Percentiles rank a stretch among this genome's conserved stretches.
phyloP scores from a whole-genome alignment of 2,888 invertebrate genomes.

The Ischnura elegans region DNA sequence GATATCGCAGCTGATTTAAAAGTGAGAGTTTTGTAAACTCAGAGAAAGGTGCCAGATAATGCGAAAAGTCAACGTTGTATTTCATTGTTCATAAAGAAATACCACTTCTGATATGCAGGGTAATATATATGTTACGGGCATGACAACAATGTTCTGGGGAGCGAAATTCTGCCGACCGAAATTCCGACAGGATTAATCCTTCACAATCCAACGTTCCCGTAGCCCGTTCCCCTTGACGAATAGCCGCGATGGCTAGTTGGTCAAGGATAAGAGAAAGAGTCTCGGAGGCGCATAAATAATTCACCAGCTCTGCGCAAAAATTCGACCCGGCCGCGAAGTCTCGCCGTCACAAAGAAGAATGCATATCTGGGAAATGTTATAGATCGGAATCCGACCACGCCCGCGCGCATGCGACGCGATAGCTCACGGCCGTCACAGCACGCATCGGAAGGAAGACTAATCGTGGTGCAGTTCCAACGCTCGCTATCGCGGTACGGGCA shows the following conservation, averaged over 20 bases:
- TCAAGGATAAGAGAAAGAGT: neutral
- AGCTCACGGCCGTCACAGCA: neutral
- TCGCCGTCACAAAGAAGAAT: neutral
- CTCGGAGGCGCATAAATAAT: conserved; percentile 2
- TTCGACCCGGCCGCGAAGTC: neutral
- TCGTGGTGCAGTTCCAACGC: neutral
- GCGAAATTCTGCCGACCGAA: neutral
- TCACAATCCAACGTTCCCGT: neutral
- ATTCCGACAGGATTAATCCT: conserved; percentile 21
- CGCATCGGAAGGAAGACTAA: neutral
- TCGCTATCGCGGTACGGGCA: neutral
- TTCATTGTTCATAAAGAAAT: neutral
- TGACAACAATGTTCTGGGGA: conserved; percentile 3
- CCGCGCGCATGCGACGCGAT: neutral
- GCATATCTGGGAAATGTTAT: neutral
- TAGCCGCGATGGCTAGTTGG: neutral
- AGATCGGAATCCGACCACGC: neutral
- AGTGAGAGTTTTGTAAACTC: neutral
- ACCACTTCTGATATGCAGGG: neutral
- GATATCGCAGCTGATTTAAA: neutral
- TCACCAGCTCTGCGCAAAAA: neutral
- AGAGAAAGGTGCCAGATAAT: neutral
- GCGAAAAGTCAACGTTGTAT: neutral
- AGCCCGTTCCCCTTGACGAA: neutral
- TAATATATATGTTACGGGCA: neutral